These are phyloP conservation scores for Tinamus guttatus DNA, from an alignment of 2,113 vertebrate species.

Conservation along the genomic window DNA sequence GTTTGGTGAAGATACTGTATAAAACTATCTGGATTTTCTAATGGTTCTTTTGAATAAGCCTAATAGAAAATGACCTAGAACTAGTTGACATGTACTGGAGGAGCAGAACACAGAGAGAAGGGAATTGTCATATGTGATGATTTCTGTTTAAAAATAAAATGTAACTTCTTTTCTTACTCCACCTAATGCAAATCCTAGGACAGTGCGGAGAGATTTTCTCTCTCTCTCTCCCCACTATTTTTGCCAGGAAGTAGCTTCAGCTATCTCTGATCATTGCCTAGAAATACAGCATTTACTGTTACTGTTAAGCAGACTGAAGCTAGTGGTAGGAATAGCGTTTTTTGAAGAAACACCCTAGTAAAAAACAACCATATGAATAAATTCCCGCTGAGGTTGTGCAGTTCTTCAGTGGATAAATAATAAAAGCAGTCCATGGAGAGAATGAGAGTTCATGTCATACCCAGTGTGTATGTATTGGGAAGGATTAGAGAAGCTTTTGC, in stretches of 20 bases:
- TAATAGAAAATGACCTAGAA: neutral
- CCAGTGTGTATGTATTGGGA: neutral
- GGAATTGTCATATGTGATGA: neutral
- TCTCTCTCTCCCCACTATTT: neutral
- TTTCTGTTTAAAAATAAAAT: neutral
- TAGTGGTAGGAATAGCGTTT: neutral
- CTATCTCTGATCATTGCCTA: neutral
- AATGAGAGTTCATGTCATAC: neutral
- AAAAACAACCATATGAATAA: neutral
- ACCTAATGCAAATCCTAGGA: neutral
- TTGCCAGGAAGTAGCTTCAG: neutral
- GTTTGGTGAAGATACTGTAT: neutral
- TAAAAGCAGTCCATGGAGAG: neutral
- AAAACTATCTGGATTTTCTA: neutral
- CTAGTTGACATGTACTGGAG: neutral
- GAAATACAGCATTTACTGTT: neutral
- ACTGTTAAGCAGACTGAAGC: neutral
- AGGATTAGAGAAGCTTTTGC: neutral
- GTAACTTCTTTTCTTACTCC: neutral
- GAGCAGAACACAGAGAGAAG: neutral
- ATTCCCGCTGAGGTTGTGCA: neutral
- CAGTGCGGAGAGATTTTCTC: neutral
- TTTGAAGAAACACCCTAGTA: constrained; percentile 41
- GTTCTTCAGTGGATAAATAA: neutral
- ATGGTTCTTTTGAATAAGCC: neutral